Evolutionary conservation across 2,797 vertebrate genomes (phyloP).

Genomic region (Crypturellus tataupa): DNA sequence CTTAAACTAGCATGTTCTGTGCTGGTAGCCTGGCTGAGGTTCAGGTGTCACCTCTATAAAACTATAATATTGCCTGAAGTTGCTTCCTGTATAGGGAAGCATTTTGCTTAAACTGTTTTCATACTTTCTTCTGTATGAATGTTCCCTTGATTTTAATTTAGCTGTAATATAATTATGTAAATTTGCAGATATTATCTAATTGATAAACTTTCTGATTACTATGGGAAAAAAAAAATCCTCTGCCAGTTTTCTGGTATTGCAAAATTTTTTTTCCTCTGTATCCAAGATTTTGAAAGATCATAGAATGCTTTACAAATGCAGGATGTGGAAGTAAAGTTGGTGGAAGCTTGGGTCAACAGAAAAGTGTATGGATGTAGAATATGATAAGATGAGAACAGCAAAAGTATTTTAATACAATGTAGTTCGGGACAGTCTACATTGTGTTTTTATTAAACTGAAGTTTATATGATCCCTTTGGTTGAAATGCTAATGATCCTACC

Average conservation of each 20-base stretch:
- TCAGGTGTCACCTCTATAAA: background rate
- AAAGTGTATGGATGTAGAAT: constrained; percentile 42
- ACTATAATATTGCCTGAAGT: background rate
- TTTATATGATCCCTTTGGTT: constrained; percentile 93
- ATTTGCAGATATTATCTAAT: background rate
- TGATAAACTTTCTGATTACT: constrained; percentile 48
- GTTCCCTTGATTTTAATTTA: background rate
- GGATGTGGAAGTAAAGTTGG: background rate
- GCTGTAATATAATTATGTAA: background rate
- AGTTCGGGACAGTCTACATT: constrained; percentile 82
- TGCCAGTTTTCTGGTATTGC: background rate
- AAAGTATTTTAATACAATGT: constrained; percentile 76
- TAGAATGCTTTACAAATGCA: constrained; percentile 38
- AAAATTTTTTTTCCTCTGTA: background rate
- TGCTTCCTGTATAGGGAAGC: background rate
- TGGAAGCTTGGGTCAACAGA: background rate
- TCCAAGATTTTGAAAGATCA: background rate
- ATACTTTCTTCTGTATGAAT: background rate
- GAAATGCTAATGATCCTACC: constrained; percentile 90
- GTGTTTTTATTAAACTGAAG: constrained; percentile 69
- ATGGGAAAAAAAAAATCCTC: background rate
- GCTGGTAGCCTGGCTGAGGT: background rate
- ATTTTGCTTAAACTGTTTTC: background rate
- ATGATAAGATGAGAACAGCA: constrained; percentile 78
- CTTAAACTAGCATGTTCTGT: background rate